A percentile compares a stretch with the other conserved stretches of the same genome.
Evolutionary conservation across 2,888 invertebrate species (phyloP).

Genomic region (Caenorhabditis sulstoni): DNA sequence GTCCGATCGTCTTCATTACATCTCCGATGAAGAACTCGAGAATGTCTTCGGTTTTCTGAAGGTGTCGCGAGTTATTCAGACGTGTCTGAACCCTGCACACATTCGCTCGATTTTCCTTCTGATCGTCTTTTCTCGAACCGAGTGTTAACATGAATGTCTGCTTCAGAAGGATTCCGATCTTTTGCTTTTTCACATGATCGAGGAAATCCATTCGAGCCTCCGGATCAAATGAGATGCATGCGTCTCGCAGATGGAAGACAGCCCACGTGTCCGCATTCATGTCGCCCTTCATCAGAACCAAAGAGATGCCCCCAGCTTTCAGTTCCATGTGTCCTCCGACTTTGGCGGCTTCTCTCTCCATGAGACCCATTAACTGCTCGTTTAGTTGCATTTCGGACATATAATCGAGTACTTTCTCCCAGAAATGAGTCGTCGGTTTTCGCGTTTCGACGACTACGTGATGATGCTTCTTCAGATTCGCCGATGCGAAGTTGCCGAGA

Average conservation of each 20-base stretch:
- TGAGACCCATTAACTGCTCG: conserved; percentile 58
- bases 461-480: conserved; percentile 24
- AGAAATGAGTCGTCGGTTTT: conserved; percentile 56
- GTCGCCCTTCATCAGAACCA: conserved; percentile 79
- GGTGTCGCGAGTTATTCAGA: conserved; percentile 58
- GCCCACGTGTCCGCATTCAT: conserved; percentile 78
- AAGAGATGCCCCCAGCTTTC: conserved; percentile 69
- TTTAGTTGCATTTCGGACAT: conserved; percentile 63
- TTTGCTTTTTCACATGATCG: conserved; percentile 39
- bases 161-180: conserved; percentile 65
- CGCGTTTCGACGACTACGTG: conserved; percentile 15
- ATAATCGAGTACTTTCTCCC: conserved; percentile 65
- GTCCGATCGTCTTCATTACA: conserved; percentile 60
- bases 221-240: conserved; percentile 68
- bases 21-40: conserved; percentile 69
- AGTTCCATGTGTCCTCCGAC: conserved; percentile 74
- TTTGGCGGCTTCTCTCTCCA: conserved; percentile 56
- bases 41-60: conserved; percentile 64
- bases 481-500: conserved; percentile 60
- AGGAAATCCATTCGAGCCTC: conserved; percentile 58
- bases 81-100: conserved; percentile 69
- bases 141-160: conserved; percentile 71
- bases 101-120: conserved; percentile 63
- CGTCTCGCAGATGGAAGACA: conserved; percentile 75
- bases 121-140: conserved; percentile 51